These are phyloP conservation scores for Aphelocoma californica DNA, from an alignment of 2,797 vertebrate species.

Conservation along the genomic window DNA sequence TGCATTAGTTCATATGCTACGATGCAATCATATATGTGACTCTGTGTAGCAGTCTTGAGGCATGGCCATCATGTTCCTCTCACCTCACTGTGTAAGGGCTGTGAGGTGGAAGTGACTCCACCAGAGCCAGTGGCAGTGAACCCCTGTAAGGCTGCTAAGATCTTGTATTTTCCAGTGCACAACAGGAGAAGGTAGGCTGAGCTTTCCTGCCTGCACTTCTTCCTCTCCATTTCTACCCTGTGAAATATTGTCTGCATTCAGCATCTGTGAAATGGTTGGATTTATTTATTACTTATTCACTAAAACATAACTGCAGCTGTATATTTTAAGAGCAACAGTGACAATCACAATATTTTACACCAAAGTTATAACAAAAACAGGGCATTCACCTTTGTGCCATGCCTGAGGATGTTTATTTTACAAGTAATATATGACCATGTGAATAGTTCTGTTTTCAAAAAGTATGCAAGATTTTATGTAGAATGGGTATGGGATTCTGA, in stretches of 20 bases:
- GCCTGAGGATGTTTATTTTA: background rate
- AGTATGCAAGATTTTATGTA: background rate
- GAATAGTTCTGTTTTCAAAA: slow-evolving; percentile 16
- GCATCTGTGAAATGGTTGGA: background rate
- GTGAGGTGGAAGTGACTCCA: background rate
- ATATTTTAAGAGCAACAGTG: background rate
- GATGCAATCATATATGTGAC: background rate
- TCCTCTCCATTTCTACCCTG: background rate
- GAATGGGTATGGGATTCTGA: background rate
- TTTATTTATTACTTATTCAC: slow-evolving; percentile 13
- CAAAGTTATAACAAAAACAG: background rate
- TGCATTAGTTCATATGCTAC: background rate
- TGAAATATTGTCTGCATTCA: background rate
- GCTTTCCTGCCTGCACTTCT: background rate
- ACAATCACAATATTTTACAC: background rate
- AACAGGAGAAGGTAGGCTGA: background rate
- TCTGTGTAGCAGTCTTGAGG: background rate
- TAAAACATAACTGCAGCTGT: background rate
- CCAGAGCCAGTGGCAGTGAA: background rate
- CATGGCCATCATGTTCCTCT: background rate
- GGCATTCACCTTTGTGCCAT: background rate
- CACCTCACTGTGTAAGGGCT: background rate
- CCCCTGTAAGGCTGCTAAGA: background rate
- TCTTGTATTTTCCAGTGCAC: background rate
- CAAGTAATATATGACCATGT: background rate